Evolutionary conservation across 1,140 invertebrate genomes (phyloP), one percentile per base, ranked within the genome.

Genomic region (Drosophila quadrilineata): DNA sequence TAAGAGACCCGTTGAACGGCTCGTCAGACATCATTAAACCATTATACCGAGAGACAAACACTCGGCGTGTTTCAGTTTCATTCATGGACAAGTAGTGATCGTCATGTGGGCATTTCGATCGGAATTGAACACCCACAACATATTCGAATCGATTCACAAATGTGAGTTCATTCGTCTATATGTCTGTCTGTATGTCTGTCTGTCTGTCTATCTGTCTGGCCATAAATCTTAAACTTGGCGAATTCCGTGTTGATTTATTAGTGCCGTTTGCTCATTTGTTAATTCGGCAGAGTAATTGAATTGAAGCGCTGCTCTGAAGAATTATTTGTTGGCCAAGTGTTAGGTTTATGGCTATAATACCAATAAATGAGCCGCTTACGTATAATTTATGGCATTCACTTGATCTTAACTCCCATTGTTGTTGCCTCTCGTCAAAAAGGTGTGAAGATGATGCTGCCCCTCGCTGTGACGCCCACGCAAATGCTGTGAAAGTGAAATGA

Each of bases 171-270:
- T 9, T 2, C 19, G 33, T 19, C 26, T 3, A 5, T 21, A 14
- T 10, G 22, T 35, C 29, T 22, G 40, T 60, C 31, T 17, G 22
- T 24, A 9, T 19, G n/a, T 36, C 6, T 48, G 40, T 19, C 50
- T 58, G 22, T 71, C n/a, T n/a, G 52, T 76, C 62, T 68, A 67
- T 33, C 52, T n/a, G 46, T 63, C 26, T 59, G 21, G 14, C 60
- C 60, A 60, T 52, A 58, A 63, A 52, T 67, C 57, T 45, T n/a
- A n/a, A n/a, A n/a, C n/a, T 63, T 52, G 16, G 21, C 22, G 17
- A 64, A 79, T 77, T 82, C 73, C 60, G 60, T 49, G 53, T 79
- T 85, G 77, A 84, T 84, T 85, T 85, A 77, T 85, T 74, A n/a
- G 70, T 6, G 19, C 40, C 29, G 8, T 62, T 67, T 36, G 29